phyloP scores from a whole-genome alignment of 2,113 vertebrate genomes.

The Opisthocomus hoazin region DNA sequence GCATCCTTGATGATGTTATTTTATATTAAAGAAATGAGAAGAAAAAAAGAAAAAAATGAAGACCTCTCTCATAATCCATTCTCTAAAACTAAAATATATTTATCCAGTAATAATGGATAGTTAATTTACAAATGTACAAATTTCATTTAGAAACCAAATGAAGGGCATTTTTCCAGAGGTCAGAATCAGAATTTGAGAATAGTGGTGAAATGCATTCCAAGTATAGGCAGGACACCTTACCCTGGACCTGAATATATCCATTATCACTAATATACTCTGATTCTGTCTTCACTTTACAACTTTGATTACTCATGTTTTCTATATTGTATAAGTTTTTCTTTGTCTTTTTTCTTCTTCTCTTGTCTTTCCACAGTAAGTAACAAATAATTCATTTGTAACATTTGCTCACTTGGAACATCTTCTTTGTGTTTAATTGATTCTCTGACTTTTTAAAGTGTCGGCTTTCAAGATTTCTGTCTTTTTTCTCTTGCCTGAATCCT shows the following conservation, averaged over 20 bases:
- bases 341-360: background rate
- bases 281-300: background rate
- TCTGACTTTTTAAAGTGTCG: background rate
- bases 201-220: background rate
- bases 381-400: background rate
- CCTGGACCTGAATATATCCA: background rate
- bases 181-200: background rate
- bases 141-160: background rate
- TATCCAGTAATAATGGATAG: background rate
- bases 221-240: background rate
- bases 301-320: background rate
- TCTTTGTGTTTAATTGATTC: background rate
- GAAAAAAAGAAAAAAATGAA: background rate
- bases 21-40: background rate
- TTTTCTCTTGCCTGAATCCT: background rate
- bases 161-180: background rate
- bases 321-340: background rate
- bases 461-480: background rate
- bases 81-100: background rate
- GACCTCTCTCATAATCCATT: background rate
- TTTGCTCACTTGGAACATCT: background rate
- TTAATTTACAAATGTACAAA: no score
- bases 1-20: background rate
- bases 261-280: background rate
- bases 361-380: background rate